Evolutionary conservation across 1,140 invertebrate genomes (phyloP), one percentile per base, ranked within the genome.

Genomic region (Lasioglossum baleicum): DNA sequence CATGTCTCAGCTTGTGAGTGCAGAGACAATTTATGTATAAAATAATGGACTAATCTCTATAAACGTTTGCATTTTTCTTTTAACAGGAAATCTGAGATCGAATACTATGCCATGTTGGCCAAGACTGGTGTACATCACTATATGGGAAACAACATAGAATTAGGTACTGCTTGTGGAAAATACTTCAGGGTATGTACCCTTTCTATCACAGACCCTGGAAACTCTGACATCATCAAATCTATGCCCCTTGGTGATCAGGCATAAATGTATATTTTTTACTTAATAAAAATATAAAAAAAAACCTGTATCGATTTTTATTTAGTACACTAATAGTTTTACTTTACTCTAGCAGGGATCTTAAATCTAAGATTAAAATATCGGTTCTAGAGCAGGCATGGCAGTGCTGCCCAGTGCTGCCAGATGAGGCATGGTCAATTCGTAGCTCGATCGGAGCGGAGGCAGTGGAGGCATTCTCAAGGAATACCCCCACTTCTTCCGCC

Each of bases 71-170:
- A 22, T 15, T 80, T 31, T 26, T 80, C 8, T 65, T 74, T 90
- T 94, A 95, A 70, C 93, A 99, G 98, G 94, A 99, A 99, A 94
- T 99, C 97, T 15, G 98, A 99, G 94, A 99, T 99, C 93, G 99
- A 99, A 92, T 99, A 99, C 93, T 99, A 99, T 91, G 99, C 99
- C 73, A 99, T 99, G 97, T 95, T 99, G 91, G 98, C 99, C 7
- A 99, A 99, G 92, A 99, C 98, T 88, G 99, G 99, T 86, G 99
- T 99, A 22, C 99, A 99, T 91, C 99, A 99, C 92, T 99, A 99
- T 94, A 97, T 97, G 83, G 99, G 99, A 42, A 99, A 98, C 94
- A 99, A 99, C 93, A 99, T 99, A 90, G 99, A 99, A 93, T 94
- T 99, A 83, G 99, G 99, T 82, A 99, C 99, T 78, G 99, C 99